Evolutionary conservation across 2,113 vertebrate species (phyloP).

Genomic region (Myotis lucifugus): DNA sequence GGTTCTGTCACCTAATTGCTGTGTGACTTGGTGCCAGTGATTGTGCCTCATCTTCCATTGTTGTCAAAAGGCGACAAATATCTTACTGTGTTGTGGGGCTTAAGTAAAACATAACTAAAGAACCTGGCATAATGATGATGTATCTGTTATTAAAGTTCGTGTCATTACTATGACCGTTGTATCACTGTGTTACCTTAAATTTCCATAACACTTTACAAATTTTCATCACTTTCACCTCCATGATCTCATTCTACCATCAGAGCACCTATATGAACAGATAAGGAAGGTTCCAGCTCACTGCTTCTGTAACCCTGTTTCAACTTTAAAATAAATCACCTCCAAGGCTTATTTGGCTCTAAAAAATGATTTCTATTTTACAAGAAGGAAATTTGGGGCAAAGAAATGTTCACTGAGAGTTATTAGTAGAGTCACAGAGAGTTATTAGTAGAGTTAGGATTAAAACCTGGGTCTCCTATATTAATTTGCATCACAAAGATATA

Average conservation of each 20-base stretch:
- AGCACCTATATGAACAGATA: neutral
- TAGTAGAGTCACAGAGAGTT: constrained; percentile 31
- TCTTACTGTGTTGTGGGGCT: neutral
- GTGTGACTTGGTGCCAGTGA: neutral
- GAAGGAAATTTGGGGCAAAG: constrained; percentile 45
- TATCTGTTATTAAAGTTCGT: neutral
- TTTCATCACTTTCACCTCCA: neutral
- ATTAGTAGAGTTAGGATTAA: constrained; percentile 55
- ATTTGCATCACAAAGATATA: constrained; percentile 58
- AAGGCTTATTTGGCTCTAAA: constrained; percentile 19
- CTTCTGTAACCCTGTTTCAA: neutral
- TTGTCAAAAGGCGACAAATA: neutral
- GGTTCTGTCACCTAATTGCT: neutral
- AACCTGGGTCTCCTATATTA: constrained; percentile 44
- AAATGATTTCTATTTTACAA: constrained; percentile 53
- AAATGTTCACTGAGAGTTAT: constrained; percentile 50
- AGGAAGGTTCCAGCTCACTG: neutral
- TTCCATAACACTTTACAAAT: neutral
- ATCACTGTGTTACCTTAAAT: neutral
- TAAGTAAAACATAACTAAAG: neutral
- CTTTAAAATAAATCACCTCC: constrained; percentile 41
- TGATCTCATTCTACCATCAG: neutral
- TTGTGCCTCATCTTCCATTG: neutral
- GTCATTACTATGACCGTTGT: neutral
- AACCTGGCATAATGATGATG: neutral